Percentiles rank a stretch among this genome's conserved stretches.
phyloP scores from a whole-genome alignment of 2,888 invertebrate genomes.

The Phymatocera aterrima region DNA sequence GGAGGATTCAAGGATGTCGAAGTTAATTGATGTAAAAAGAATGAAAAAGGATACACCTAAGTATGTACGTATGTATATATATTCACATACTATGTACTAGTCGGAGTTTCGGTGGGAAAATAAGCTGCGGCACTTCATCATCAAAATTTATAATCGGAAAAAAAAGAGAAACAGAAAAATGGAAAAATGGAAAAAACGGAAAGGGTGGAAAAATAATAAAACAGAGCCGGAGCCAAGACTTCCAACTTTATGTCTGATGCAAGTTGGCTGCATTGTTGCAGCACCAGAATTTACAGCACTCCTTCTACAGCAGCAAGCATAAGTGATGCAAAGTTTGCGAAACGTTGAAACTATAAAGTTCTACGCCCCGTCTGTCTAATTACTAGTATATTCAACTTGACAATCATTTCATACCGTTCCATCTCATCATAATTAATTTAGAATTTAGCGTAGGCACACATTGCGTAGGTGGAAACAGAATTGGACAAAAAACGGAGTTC shows the following conservation, averaged over 20 bases:
- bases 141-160: slow-evolving; percentile 4
- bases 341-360: slow-evolving; percentile 40
- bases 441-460: slow-evolving; percentile 7
- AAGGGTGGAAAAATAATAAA: too few species aligned
- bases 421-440: slow-evolving; percentile 34
- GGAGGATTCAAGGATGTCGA: too few species aligned
- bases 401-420: slow-evolving; percentile 30
- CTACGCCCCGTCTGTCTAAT: slow-evolving; percentile 25
- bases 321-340: slow-evolving; percentile 36
- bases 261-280: not conserved
- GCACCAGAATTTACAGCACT: not conserved
- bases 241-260: slow-evolving; percentile 2
- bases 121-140: not conserved
- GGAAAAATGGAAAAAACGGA: too few species aligned
- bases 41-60: too few species aligned
- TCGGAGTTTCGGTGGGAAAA: not conserved
- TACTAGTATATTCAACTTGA: slow-evolving; percentile 32
- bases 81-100: too few species aligned
- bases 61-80: too few species aligned
- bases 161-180: not conserved
- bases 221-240: not conserved
- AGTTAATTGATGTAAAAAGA: too few species aligned
- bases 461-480: not conserved
- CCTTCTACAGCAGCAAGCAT: slow-evolving; percentile 2
- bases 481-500: not conserved